Evolutionary conservation across 1,140 invertebrate genomes (phyloP), one percentile per base, ranked within the genome.

Genomic region (Cydia amplana): DNA sequence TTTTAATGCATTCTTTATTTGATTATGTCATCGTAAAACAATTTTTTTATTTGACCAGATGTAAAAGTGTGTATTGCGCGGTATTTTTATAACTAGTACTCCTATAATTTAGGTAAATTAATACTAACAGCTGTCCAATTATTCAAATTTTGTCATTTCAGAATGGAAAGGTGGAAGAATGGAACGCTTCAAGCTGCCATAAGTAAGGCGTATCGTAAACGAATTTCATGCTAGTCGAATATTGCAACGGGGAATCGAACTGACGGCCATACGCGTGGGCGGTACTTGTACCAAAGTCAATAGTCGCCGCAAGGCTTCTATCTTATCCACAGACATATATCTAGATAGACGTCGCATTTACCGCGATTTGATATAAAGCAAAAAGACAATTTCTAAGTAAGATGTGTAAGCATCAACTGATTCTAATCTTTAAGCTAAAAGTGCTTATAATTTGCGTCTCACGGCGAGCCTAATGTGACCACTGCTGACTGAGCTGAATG

Each of bases 151-250:
- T 79, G 49, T 78, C 80, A 72, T 82, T 83, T 70, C 20, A 74
- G 51, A 81, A 60, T 28, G 79, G 65, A 73, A 64, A n/a, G 60
- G 18, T 49, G 9, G n/a, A 72, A 23, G 65, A 23, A 74, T 23
- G 65, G 74, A 76, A 60, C 55, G 40, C 63, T 77, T 74, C 51
- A 51, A 74, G 72, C 74, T 49, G 75, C 75, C 76, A 55, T 78
- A 43, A 43, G 81, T 78, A 43, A 43, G 81, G 82, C 81, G 81
- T 77, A 78, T 78, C 73, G 83, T 81, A 80, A 92, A 82, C 87
- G 89, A 92, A 91, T 90, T 92, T 90, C 86, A 91, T 92, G 85
- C 91, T 92, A 92, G 91, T 92, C 91, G 81, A 85, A 85, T 87
- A 85, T 82, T 82, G 82, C 84, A 90, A 88, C 85, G 85, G 87